Percentiles rank a stretch among this genome's conserved stretches.
Evolutionary conservation across 2,888 invertebrate species (phyloP).

Genomic region (Hirtodrosophila confusa): DNA sequence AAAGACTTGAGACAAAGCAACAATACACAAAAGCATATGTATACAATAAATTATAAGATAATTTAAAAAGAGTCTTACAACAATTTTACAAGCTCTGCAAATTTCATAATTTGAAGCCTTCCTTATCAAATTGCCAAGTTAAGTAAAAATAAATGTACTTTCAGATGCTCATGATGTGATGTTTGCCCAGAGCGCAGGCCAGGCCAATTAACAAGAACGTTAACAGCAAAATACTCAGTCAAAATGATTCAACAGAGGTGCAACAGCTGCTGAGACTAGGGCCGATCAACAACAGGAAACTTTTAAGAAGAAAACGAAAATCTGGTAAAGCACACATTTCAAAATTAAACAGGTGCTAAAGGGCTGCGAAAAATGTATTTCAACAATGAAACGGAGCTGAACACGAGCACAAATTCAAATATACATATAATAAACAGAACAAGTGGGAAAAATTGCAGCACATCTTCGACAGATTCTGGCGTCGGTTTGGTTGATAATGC

Average conservation of each 20-base stretch:
- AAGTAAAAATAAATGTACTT: conserved; percentile 46
- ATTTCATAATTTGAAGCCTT: not conserved
- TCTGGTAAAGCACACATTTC: not conserved
- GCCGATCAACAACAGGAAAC: not conserved
- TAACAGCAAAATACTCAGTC: conserved; percentile 1
- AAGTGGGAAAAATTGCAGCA: conserved; percentile 72
- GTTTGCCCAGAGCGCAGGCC: conserved; percentile 40
- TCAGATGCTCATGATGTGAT: conserved; percentile 59
- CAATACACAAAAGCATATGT: not conserved
- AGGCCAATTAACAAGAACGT: conserved; percentile 12
- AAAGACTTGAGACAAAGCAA: not conserved
- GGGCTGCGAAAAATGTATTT: conserved; percentile 63
- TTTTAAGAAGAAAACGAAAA: not conserved
- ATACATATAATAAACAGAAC: conserved; percentile 53
- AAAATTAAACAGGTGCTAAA: conserved; percentile 5
- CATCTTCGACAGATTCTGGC: conserved; percentile 82
- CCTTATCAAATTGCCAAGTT: conserved; percentile 12
- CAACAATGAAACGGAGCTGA: conserved; percentile 66
- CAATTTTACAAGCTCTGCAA: not conserved
- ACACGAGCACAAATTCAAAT: conserved; percentile 38
- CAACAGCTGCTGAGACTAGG: conserved; percentile 13
- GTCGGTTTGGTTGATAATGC: conserved; percentile 78
- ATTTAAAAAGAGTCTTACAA: not conserved
- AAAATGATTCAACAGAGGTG: conserved; percentile 22
- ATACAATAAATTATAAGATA: not conserved